Percentiles rank a stretch among this genome's conserved stretches.
Conservation (phyloP, 1,140 invertebrate genomes). For the Drosophila melanica region DNA sequence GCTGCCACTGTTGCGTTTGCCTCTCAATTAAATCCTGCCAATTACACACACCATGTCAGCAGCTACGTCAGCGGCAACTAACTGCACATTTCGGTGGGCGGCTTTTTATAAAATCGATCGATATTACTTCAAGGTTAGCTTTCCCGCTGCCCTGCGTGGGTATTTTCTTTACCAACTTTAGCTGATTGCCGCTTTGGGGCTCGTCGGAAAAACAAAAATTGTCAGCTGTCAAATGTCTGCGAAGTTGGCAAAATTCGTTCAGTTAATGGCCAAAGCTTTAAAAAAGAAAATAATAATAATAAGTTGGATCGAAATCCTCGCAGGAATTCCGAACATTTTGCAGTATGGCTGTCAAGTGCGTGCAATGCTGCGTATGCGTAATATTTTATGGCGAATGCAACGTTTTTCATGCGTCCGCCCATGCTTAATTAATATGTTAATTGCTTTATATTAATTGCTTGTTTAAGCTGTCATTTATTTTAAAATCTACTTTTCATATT, state of each 20-base stretch:
- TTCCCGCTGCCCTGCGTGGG: constrained; percentile 17
- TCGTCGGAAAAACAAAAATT: constrained; percentile 21
- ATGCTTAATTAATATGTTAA: constrained; percentile 27
- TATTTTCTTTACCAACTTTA: constrained; percentile 5
- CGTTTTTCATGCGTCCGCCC: constrained; percentile 40
- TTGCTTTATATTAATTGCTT: constrained; percentile 41
- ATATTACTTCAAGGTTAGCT: constrained; percentile 71
- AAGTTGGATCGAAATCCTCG: neutral
- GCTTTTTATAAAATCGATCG: constrained; percentile 45
- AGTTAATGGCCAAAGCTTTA: constrained; percentile 5
- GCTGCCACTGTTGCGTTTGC: neutral
- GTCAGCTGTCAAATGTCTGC: constrained; percentile 29
- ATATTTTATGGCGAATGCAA: constrained; percentile 38
- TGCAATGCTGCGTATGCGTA: constrained; percentile 59
- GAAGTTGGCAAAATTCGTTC: constrained; percentile 9
- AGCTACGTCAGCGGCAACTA: constrained; percentile 16
- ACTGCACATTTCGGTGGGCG: constrained; percentile 30
- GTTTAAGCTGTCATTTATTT: constrained; percentile 9
- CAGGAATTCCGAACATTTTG: constrained; percentile 20
- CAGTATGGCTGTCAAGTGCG: constrained; percentile 29
- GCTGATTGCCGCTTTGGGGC: constrained; percentile 1
- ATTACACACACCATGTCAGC: constrained; percentile 48
- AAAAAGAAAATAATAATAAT: neutral
- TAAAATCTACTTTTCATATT: constrained; percentile 38
- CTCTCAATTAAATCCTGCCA: constrained; percentile 56